Base-by-base conservation (phyloP, 2,888 invertebrate genomes). In the Leptinotarsa tumamoca region DNA sequence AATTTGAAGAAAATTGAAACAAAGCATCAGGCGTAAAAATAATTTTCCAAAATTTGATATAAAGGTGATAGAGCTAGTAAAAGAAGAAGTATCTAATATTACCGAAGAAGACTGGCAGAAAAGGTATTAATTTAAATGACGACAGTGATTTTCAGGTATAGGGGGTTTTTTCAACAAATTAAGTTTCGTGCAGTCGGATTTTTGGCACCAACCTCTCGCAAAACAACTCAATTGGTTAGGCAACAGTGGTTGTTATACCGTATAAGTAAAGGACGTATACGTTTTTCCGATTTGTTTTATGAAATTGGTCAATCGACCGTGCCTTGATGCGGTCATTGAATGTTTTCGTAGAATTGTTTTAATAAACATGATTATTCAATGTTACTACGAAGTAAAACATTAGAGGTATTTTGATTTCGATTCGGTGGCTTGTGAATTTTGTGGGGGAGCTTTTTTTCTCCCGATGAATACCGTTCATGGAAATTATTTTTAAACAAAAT, bases 271-370 rank as follows among this genome's bases (percentile, higher is more conserved):
- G 73, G 72, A 77, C 73, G 56, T 72, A 10, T 10, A 67, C 23
- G 67, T 74, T 77, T 77, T 76, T 68, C 50, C 18, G 4, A 23
- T 56, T 10, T 56, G 54, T 56, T 70, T 70, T 70, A 58, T 70
- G 58, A 70, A 70, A 70, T 58, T n/a, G 56, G 27, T 50, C 49
- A 70, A 70, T 70, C 58, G 71, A 74, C 67, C 74, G 76, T 76
- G 76, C 73, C 61, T 67, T 51, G 43, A 18, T 50, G 61, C 70
- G 70, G 51, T 67, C 52, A 67, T 50, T 58, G 66, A 73, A 72
- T 67, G 67, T 66, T 69, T 70, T 73, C 69, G 49, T 49, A 61
- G 33, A 49, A 61, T 51, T 66, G 61, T 68, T 43, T 21, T 68
- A 49, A 49, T 52, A 73, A 69, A 73, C 69, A 75, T 67, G 21